phyloP scores from a whole-genome alignment of 2,113 vertebrate genomes.

The Calcarius ornatus region DNA sequence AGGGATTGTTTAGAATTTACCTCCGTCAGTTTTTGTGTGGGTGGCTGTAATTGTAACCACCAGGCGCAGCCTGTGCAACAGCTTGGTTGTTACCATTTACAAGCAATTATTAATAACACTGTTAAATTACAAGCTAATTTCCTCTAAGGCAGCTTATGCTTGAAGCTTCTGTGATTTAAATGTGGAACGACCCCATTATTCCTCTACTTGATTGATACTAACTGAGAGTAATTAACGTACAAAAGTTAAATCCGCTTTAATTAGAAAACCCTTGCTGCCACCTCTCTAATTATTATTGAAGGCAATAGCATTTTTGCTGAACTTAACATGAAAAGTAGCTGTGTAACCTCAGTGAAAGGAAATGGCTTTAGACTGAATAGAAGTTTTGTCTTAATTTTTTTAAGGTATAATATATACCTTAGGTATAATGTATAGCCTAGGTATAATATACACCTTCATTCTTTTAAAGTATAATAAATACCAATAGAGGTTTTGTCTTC shows the following conservation, averaged over 20 bases:
- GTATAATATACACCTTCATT: no score
- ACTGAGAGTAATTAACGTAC: constrained; percentile 21
- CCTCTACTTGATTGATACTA: constrained; percentile 26
- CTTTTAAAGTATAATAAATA: not conserved
- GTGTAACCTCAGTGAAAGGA: not conserved
- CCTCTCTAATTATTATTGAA: not conserved
- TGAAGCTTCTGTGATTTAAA: constrained; percentile 49
- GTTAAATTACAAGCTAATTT: constrained; percentile 29
- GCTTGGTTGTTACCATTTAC: not conserved
- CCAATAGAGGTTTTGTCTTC: not conserved
- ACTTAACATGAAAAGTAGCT: not conserved
- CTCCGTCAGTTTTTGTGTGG: not conserved
- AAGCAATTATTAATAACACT: constrained; percentile 27
- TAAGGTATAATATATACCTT: not conserved
- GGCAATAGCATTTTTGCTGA: not conserved
- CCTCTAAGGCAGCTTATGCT: not conserved
- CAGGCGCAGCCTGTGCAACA: not conserved
- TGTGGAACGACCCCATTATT: constrained; percentile 19
- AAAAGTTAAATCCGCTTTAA: constrained; percentile 18
- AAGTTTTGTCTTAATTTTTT: not conserved
- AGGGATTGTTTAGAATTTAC: not conserved
- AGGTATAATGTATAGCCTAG: no score
- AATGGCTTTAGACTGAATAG: not conserved
- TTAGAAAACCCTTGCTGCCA: not conserved
- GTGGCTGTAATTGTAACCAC: not conserved